Base-by-base conservation (phyloP, 2,888 invertebrate species). In the Limenitis arthemis region DNA sequence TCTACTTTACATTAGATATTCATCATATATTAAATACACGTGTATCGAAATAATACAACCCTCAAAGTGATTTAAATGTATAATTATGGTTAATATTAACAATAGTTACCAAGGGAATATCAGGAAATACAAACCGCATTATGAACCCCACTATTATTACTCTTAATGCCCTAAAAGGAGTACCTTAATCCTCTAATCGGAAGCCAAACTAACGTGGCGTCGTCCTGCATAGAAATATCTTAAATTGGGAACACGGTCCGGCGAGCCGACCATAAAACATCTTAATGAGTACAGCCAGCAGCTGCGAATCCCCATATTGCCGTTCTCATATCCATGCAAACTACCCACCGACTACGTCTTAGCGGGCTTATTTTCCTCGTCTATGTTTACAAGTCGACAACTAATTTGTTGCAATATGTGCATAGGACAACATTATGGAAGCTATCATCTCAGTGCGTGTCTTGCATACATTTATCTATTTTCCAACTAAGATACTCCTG, bases 371-470 rank as follows among this genome's bases (percentile, higher is more conserved):
- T 82, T 81, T 81, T 79, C 83, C 80, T 77, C 72, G 73, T 72
- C 74, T 77, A 73, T 83, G 84, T 85, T 83, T 85, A 85, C 86
- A 83, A 84, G 81, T 84, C 80, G 80, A 77, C 86, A 82, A 86
- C 87, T 86, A 87, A 87, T 87, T 87, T 86, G 86, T 79, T 87
- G 86, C 87, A 86, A 85, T 87, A 86, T 86, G 87, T 86, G 87
- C 87, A 85, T 83, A 86, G 87, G 86, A 84, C 84, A 78, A 77
- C 79, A 77, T 83, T 81, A 83, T 78, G 79, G 77, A 67, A 80
- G 76, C 82, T 86, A 86, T 86, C 85, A 81, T 70, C 70, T 65
- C 68, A 72, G 84, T 79, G 83, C 85, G 86, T 85, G 85, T 81
- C 84, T 83, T 79, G 86, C 86, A 87, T 86, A 86, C 78, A 79